Conservation (phyloP, 2,888 invertebrate genomes). For the Neoitamus cyanurus region DNA sequence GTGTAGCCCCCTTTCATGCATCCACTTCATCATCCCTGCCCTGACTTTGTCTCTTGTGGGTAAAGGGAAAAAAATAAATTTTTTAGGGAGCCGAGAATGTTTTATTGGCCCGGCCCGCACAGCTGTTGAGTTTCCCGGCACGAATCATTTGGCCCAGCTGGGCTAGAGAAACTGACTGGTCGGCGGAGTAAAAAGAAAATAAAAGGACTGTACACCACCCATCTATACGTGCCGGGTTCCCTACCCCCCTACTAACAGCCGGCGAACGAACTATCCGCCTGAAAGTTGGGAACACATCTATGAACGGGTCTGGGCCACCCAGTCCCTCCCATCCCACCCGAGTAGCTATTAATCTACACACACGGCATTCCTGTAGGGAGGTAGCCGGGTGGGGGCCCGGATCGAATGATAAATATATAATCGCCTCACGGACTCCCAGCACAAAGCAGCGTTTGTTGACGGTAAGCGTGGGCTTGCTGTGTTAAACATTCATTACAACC, state of each 20-base stretch:
- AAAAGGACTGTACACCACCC: background rate
- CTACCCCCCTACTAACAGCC: background rate
- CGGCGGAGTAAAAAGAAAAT: background rate
- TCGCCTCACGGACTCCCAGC: background rate
- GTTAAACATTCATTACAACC: background rate
- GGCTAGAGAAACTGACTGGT: background rate
- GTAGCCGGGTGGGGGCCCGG: background rate
- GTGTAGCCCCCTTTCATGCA: background rate
- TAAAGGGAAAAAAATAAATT: background rate
- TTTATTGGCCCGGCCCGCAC: background rate
- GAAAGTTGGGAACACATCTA: background rate
- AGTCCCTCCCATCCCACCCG: background rate
- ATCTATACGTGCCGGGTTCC: background rate
- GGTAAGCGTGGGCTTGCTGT: background rate
- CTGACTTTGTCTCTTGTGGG: conserved; percentile 12
- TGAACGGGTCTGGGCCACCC: background rate
- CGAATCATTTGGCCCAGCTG: conserved; percentile 31
- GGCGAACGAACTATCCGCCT: background rate
- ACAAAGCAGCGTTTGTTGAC: background rate
- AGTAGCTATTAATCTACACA: background rate
- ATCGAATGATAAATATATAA: conserved; percentile 23
- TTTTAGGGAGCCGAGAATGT: conserved; percentile 25
- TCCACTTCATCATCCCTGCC: conserved; percentile 25
- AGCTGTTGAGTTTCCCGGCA: conserved; percentile 40
- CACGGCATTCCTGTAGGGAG: background rate